Evolutionary conservation across 2,797 vertebrate genomes (phyloP).

Genomic region (Sebastes vulpes): DNA sequence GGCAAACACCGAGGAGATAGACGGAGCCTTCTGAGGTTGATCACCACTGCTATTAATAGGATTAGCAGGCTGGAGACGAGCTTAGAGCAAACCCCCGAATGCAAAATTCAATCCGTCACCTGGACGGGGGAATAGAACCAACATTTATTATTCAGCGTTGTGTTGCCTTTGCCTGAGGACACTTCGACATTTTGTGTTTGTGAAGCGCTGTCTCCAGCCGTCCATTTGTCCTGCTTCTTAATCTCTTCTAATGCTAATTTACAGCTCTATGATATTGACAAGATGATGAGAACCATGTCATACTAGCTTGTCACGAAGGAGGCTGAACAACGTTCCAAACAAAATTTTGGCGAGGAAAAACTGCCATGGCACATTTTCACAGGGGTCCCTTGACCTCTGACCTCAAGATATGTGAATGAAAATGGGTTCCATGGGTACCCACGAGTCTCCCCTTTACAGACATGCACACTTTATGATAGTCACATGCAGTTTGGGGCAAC

Average conservation of each 20-base stretch:
- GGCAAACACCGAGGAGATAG: not conserved
- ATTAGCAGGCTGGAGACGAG: not conserved
- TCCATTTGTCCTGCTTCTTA: not conserved
- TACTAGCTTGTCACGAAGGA: too few species aligned
- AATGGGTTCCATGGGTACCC: too few species aligned
- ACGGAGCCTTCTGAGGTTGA: constrained; percentile 28
- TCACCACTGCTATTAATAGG: constrained; percentile 56
- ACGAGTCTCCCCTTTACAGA: too few species aligned
- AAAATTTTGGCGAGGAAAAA: too few species aligned
- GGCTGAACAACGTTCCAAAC: too few species aligned
- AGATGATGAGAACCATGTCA: not conserved
- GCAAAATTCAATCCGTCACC: constrained; percentile 23
- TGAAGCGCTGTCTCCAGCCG: not conserved
- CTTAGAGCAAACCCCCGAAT: constrained; percentile 1
- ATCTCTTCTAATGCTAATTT: constrained; percentile 1
- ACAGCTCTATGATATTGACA: not conserved
- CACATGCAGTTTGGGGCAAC: too few species aligned
- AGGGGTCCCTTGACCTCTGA: too few species aligned
- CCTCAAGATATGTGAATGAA: too few species aligned
- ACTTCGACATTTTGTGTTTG: not conserved
- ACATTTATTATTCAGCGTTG: constrained; percentile 23
- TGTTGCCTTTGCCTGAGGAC: constrained; percentile 15
- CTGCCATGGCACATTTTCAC: too few species aligned
- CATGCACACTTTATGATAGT: too few species aligned
- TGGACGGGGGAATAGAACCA: not conserved